These are phyloP conservation scores for Netta rufina DNA, from an alignment of 2,797 vertebrate genomes.

Conservation along the genomic window DNA sequence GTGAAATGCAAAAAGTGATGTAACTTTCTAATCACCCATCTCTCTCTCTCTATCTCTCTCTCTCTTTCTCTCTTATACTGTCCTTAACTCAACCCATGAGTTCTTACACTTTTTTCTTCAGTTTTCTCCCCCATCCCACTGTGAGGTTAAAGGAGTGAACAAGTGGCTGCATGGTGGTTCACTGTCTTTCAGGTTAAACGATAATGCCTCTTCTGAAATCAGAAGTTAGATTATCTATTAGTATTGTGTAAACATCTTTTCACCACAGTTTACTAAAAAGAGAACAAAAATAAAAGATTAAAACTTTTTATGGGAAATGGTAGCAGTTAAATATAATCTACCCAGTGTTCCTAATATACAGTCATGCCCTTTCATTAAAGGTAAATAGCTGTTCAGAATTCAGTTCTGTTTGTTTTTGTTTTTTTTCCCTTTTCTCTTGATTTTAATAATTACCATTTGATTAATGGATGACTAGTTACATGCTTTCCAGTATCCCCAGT, in stretches of 20 bases:
- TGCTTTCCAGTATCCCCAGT: neutral
- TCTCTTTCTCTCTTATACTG: no score
- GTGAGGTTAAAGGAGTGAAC: no score
- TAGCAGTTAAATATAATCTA: neutral
- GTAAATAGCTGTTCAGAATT: neutral
- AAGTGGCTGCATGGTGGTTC: no score
- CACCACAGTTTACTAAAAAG: neutral
- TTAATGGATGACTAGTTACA: neutral
- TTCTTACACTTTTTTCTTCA: no score
- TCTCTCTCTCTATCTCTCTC: no score
- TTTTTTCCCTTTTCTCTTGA: no score
- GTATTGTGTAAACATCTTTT: neutral
- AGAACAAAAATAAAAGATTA: neutral
- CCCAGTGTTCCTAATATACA: neutral
- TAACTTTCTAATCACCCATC: no score
- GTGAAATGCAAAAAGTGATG: no score
- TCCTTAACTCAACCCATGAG: no score
- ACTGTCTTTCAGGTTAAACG: no score
- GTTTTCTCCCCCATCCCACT: no score
- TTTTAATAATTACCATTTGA: neutral
- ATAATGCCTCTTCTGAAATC: neutral
- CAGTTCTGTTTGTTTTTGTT: neutral
- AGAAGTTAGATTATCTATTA: neutral
- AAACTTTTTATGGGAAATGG: neutral
- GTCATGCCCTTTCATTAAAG: neutral